phyloP scores from a whole-genome alignment of 2,797 vertebrate species.

The Danio choprae region DNA sequence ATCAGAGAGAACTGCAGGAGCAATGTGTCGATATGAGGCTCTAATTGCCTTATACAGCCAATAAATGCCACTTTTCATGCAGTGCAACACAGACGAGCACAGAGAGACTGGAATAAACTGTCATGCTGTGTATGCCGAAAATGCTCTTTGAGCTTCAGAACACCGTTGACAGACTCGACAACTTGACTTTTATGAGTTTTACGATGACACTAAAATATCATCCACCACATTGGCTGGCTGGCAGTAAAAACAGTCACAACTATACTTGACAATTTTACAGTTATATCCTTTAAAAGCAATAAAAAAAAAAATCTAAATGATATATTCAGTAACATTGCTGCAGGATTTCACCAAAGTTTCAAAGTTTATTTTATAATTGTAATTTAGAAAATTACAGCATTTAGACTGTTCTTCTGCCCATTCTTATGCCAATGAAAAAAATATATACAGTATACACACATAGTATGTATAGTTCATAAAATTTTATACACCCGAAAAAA shows the following conservation, averaged over 20 bases:
- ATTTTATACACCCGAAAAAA: too few species aligned
- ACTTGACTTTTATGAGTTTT: conserved; percentile 38
- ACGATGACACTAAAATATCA: conserved; percentile 19
- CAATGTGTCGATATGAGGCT: conserved; percentile 24
- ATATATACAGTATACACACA: too few species aligned
- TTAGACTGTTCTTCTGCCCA: too few species aligned
- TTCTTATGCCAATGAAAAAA: too few species aligned
- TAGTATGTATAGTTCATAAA: too few species aligned
- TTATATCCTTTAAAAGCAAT: background rate
- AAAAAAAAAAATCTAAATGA: background rate
- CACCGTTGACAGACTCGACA: conserved; percentile 6
- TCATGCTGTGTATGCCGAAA: background rate
- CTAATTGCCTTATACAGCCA: background rate
- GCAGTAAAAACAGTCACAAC: conserved; percentile 3
- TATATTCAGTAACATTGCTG: background rate
- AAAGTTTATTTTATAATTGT: too few species aligned
- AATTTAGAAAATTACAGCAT: too few species aligned
- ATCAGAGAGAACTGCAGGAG: background rate
- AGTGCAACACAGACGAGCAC: background rate
- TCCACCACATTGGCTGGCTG: background rate
- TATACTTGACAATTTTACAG: background rate
- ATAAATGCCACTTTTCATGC: conserved; percentile 18
- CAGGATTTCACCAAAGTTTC: background rate
- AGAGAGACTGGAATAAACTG: background rate
- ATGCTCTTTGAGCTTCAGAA: background rate